Percentiles rank a stretch among this genome's conserved stretches.
These are phyloP conservation scores for Pluvianellus socialis DNA, from an alignment of 2,113 vertebrate species.

Conservation along the genomic window DNA sequence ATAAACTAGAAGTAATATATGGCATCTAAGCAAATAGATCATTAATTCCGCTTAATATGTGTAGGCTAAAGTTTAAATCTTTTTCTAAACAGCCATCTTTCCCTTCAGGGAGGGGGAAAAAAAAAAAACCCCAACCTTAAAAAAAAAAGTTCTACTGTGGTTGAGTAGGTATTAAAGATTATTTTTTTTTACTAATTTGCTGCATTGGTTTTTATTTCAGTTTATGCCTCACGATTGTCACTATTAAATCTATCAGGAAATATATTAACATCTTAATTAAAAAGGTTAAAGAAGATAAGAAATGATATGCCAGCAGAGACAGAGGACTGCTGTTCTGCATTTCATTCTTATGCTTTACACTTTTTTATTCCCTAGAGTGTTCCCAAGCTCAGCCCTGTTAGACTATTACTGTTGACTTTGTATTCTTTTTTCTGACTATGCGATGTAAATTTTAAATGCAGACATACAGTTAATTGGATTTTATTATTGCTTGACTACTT, in stretches of 20 bases:
- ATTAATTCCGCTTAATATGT: constrained; percentile 88
- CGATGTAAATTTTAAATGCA: constrained; percentile 44
- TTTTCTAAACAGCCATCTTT: constrained; percentile 50
- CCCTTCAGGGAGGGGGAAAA: not conserved
- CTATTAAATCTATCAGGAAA: constrained; percentile 75
- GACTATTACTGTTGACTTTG: not conserved
- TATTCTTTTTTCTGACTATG: constrained; percentile 4
- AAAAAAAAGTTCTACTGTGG: not conserved
- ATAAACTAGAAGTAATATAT: constrained; percentile 88
- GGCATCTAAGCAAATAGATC: constrained; percentile 84
- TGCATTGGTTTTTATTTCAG: constrained; percentile 65
- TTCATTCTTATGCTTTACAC: constrained; percentile 30
- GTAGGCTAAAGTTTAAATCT: constrained; percentile 75
- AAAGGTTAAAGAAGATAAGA: constrained; percentile 66
- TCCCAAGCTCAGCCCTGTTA: not conserved
- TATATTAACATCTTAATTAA: constrained; percentile 86
- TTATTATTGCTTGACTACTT: constrained; percentile 69
- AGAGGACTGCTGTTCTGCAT: constrained; percentile 26
- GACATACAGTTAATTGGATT: constrained; percentile 70
- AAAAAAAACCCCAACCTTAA: not conserved
- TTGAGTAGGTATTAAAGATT: constrained; percentile 46
- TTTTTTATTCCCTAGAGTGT: not conserved
- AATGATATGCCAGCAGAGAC: constrained; percentile 27
- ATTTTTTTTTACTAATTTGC: constrained; percentile 51
- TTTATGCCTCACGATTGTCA: constrained; percentile 66